Evolutionary conservation across 2,797 vertebrate genomes (phyloP).

Genomic region (Peromyscus aztecus): DNA sequence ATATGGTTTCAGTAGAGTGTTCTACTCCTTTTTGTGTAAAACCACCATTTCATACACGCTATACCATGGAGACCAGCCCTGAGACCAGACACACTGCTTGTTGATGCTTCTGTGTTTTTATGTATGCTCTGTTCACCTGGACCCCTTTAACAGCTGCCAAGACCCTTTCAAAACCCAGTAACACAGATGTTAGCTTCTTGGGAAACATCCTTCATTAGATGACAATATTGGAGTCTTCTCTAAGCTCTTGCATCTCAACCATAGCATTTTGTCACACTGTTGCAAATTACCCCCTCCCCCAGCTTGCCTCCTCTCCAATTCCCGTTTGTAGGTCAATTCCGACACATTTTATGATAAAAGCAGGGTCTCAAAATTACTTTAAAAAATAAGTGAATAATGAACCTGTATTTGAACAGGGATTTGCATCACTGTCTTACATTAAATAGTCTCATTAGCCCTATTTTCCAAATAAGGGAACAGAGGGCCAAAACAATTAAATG

Average conservation of each 20-base stretch:
- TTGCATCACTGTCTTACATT: not conserved
- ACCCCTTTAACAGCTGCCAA: constrained; percentile 17
- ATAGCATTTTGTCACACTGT: not conserved
- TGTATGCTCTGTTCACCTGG: not conserved
- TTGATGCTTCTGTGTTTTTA: constrained; percentile 16
- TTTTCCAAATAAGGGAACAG: constrained; percentile 66
- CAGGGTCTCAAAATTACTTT: constrained; percentile 20
- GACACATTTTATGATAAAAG: not conserved
- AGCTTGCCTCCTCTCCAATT: not conserved
- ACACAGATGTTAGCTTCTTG: constrained; percentile 10
- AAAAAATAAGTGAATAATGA: constrained; percentile 21
- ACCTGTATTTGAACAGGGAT: not conserved
- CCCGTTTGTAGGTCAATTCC: constrained; percentile 3
- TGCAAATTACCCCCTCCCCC: not conserved
- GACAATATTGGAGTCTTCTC: not conserved
- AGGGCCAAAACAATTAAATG: constrained; percentile 37
- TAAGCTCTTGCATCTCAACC: not conserved
- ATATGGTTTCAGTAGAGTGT: not conserved
- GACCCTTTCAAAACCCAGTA: not conserved
- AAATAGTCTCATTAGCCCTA: constrained; percentile 15
- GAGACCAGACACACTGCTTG: not conserved
- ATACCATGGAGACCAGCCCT: not conserved
- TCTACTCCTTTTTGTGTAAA: not conserved
- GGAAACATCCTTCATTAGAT: constrained; percentile 22
- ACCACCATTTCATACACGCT: not conserved